These are phyloP conservation scores for Drosophila ustulata DNA, from an alignment of 2,888 invertebrate genomes.

Conservation along the genomic window DNA sequence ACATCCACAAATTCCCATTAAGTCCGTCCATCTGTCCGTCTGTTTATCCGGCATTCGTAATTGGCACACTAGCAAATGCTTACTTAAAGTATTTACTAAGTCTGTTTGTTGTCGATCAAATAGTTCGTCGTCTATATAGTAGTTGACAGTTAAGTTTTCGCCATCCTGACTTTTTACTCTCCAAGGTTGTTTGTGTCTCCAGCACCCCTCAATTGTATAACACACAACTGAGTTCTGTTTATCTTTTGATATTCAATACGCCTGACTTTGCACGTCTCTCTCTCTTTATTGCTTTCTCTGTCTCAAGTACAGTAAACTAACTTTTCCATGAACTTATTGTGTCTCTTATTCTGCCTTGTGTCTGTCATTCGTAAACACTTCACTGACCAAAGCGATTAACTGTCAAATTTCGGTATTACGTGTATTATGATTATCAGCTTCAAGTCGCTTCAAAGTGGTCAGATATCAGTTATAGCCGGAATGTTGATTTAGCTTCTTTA, in stretches of 20 bases:
- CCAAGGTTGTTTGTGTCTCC: slow-evolving; percentile 68
- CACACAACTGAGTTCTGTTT: slow-evolving; percentile 45
- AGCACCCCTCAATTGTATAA: slow-evolving; percentile 64
- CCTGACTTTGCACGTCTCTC: slow-evolving; percentile 24
- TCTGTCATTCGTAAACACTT: not conserved
- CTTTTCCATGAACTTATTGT: not conserved
- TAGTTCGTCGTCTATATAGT: slow-evolving; percentile 1
- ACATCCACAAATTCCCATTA: slow-evolving; percentile 9
- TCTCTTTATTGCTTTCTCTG: not conserved
- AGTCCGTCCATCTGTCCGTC: slow-evolving; percentile 7
- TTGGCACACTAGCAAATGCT: slow-evolving; percentile 35
- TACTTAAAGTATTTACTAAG: slow-evolving; percentile 25
- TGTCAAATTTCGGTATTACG: not conserved
- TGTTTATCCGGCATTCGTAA: slow-evolving; percentile 33
- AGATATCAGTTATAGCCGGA: not conserved
- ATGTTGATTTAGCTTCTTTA: not conserved
- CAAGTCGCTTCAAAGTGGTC: not conserved
- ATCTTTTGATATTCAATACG: slow-evolving; percentile 58
- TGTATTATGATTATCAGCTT: not conserved
- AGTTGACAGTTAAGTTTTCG: not conserved
- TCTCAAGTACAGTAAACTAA: slow-evolving; percentile 33
- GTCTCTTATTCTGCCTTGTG: not conserved
- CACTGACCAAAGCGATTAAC: not conserved
- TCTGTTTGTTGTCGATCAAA: slow-evolving; percentile 17
- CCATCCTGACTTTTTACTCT: slow-evolving; percentile 28